phyloP scores from a whole-genome alignment of 2,113 vertebrate species.

The Vulpes lagopus region DNA sequence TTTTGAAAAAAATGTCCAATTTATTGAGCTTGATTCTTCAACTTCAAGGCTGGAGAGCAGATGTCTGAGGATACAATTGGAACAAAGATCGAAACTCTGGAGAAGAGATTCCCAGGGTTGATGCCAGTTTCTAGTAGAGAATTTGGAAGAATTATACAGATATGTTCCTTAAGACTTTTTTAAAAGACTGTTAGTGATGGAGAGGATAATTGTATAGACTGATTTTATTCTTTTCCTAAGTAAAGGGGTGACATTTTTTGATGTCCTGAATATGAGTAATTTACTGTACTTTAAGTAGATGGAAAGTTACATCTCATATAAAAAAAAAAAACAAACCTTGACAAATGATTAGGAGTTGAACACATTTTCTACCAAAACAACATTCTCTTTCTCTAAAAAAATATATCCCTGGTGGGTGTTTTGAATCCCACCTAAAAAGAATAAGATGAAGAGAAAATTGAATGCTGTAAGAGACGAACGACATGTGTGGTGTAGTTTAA shows the following conservation, averaged over 20 bases:
- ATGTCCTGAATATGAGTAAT: constrained; percentile 68
- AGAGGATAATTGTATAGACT: constrained; percentile 62
- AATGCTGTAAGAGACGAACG: constrained; percentile 53
- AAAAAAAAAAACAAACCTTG: constrained; percentile 39
- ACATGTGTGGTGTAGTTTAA: constrained; percentile 63
- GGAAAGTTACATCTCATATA: constrained; percentile 66
- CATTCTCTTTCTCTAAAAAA: constrained; percentile 52
- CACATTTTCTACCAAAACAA: constrained; percentile 71
- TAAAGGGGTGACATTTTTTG: constrained; percentile 72
- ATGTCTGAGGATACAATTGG: not conserved
- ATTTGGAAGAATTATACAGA: constrained; percentile 69
- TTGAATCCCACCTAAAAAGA: constrained; percentile 65
- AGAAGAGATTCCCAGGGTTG: not conserved
- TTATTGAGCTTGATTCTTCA: constrained; percentile 41
- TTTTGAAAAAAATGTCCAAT: constrained; percentile 49
- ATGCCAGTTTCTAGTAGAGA: not conserved
- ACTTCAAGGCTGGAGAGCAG: not conserved
- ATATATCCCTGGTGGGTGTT: constrained; percentile 76
- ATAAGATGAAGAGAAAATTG: constrained; percentile 71
- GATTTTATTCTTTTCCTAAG: constrained; percentile 70
- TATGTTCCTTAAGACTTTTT: constrained; percentile 61
- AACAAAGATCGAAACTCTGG: constrained; percentile 16
- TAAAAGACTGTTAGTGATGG: constrained; percentile 52
- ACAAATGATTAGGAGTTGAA: constrained; percentile 61
- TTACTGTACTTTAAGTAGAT: constrained; percentile 76